Percentiles rank a stretch among this genome's conserved stretches.
phyloP scores from a whole-genome alignment of 2,797 vertebrate genomes.

The Spinus pinus region DNA sequence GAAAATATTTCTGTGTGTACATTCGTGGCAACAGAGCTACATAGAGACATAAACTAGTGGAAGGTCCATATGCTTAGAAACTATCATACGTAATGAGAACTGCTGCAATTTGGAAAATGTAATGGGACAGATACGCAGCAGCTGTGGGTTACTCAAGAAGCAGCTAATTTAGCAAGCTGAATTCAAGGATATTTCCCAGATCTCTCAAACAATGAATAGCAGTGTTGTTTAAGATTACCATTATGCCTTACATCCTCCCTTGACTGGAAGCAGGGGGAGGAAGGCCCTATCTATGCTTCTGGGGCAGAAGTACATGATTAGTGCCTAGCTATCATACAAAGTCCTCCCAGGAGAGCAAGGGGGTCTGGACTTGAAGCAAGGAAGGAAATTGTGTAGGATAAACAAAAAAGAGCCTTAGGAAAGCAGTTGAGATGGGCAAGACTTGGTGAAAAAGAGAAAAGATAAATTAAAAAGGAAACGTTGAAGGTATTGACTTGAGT shows the following conservation, averaged over 20 bases:
- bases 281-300: slow-evolving; percentile 59
- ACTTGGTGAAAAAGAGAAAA: slow-evolving; percentile 75
- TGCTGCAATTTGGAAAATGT: slow-evolving; percentile 28
- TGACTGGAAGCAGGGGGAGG: slow-evolving; percentile 61
- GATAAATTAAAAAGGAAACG: slow-evolving; percentile 67
- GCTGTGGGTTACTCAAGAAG: slow-evolving; percentile 70
- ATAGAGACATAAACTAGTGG: neutral
- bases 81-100: slow-evolving; percentile 5
- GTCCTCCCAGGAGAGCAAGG: slow-evolving; percentile 52
- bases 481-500: slow-evolving; percentile 46
- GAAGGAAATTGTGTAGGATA: slow-evolving; percentile 77
- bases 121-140: slow-evolving; percentile 51
- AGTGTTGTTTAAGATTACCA: slow-evolving; percentile 68
- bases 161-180: slow-evolving; percentile 67
- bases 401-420: slow-evolving; percentile 70
- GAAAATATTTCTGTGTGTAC: neutral
- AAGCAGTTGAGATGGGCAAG: slow-evolving; percentile 67
- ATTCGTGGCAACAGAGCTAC: neutral
- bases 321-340: slow-evolving; percentile 69
- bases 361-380: slow-evolving; percentile 69
- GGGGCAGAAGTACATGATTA: slow-evolving; percentile 70
- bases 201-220: slow-evolving; percentile 68
- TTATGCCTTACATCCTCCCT: slow-evolving; percentile 64
- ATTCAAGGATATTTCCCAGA: slow-evolving; percentile 71
- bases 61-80: slow-evolving; percentile 18